Evolutionary conservation across 2,113 vertebrate species (phyloP).

Genomic region (Orientallactaga bullata): DNA sequence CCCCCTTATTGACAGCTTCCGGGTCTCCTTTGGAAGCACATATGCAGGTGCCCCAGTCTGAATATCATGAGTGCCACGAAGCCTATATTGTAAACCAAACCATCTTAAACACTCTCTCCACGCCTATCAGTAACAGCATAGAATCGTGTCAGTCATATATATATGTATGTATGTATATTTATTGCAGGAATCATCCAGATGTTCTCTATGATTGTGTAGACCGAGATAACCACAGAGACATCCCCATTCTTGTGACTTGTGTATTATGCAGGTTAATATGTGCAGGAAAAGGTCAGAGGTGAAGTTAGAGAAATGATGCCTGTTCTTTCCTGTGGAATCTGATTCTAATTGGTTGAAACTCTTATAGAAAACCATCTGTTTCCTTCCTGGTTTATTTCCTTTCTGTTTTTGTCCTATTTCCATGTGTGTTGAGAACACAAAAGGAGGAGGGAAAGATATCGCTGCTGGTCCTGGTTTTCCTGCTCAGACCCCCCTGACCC

Average conservation of each 20-base stretch:
- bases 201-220: background rate
- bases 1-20: background rate
- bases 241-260: background rate
- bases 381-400: conserved; percentile 60
- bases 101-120: background rate
- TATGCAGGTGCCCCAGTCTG: background rate
- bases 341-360: conserved; percentile 50
- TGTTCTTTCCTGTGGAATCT: conserved; percentile 38
- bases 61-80: background rate
- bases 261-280: background rate
- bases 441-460: background rate
- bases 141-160: background rate
- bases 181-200: background rate
- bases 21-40: background rate
- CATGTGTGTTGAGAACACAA: conserved; percentile 45
- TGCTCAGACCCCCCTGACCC: background rate
- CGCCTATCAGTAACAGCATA: background rate
- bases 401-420: conserved; percentile 63
- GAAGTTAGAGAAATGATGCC: background rate
- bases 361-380: conserved; percentile 71
- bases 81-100: background rate
- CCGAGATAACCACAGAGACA: background rate
- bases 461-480: background rate
- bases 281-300: background rate
- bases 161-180: background rate